phyloP scores from a whole-genome alignment of 2,888 invertebrate species.

The Halocaridina rubra region DNA sequence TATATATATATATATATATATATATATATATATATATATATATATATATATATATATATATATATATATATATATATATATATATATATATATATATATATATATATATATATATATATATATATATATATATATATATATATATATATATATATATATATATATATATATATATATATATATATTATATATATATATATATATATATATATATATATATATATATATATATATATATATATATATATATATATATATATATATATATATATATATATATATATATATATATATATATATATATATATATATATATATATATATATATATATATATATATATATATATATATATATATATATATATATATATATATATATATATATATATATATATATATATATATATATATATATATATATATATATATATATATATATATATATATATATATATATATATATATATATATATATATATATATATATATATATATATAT shows the following conservation, averaged over 20 bases:
- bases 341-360: neutral
- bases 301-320: slow-evolving; percentile 1
- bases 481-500: neutral
- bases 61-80: slow-evolving; percentile 1
- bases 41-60: neutral
- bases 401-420: neutral
- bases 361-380: neutral
- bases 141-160: slow-evolving; percentile 1
- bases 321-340: neutral
- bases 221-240: neutral
- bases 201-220: slow-evolving; percentile 1
- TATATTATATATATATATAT: neutral
- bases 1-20: neutral
- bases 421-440: neutral
- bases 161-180: neutral
- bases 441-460: slow-evolving; percentile 1
- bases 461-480: neutral
- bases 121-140: slow-evolving; percentile 1
- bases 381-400: neutral
- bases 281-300: neutral
- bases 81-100: neutral
- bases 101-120: neutral
- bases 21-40: neutral
- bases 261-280: neutral
- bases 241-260: neutral